Evolutionary conservation across 2,888 invertebrate genomes (phyloP).

Genomic region (Macropis europaea): DNA sequence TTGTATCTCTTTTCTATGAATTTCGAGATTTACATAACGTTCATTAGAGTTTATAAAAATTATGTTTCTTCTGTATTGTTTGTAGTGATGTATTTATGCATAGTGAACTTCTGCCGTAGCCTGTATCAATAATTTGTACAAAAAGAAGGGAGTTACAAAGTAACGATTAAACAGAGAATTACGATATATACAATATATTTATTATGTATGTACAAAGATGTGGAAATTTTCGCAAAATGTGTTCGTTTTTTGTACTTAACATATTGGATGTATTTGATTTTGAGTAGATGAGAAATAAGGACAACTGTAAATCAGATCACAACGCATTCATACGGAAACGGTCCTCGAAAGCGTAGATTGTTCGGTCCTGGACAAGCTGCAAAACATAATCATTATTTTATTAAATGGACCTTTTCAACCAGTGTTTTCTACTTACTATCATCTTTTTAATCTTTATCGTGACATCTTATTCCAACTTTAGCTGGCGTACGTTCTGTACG

Average conservation of each 20-base stretch:
- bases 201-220: slow-evolving; percentile 67
- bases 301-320: slow-evolving; percentile 81
- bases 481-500: neutral
- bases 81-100: neutral
- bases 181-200: slow-evolving; percentile 50
- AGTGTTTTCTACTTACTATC: slow-evolving; percentile 3
- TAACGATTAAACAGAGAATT: neutral
- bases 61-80: slow-evolving; percentile 10
- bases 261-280: slow-evolving; percentile 43
- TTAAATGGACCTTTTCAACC: neutral
- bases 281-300: slow-evolving; percentile 27
- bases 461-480: slow-evolving; percentile 9
- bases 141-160: neutral
- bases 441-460: neutral
- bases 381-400: slow-evolving; percentile 69
- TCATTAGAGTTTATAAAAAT: neutral
- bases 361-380: slow-evolving; percentile 83
- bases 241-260: slow-evolving; percentile 50
- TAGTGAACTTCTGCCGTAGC: neutral
- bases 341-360: slow-evolving; percentile 78
- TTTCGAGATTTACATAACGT: slow-evolving; percentile 9
- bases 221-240: slow-evolving; percentile 49
- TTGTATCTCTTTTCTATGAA: slow-evolving; percentile 31
- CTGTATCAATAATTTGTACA: neutral
- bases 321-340: slow-evolving; percentile 86